These are phyloP conservation scores for Heliconius eleuchia DNA, from an alignment of 1,140 invertebrate genomes.

Conservation along the genomic window DNA sequence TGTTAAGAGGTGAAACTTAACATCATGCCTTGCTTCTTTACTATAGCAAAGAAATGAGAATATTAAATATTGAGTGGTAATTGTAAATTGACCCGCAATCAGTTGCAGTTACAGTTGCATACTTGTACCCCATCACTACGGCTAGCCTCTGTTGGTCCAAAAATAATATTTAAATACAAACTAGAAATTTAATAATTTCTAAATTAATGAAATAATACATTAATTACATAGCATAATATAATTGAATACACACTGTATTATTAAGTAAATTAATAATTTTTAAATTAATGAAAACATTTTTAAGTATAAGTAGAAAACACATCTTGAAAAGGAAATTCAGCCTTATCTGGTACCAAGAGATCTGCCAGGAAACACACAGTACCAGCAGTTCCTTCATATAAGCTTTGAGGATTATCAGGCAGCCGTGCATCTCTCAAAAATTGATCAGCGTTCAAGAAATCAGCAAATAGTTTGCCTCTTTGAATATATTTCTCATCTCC, in stretches of 20 bases:
- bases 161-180: neutral
- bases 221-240: slow-evolving; percentile 3
- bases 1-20: too few species aligned
- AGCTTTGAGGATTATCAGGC: slow-evolving; percentile 91
- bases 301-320: slow-evolving; percentile 81
- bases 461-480: slow-evolving; percentile 88
- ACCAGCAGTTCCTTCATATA: slow-evolving; percentile 94
- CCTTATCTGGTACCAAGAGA: slow-evolving; percentile 86
- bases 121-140: too few species aligned
- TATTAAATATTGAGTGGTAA: too few species aligned
- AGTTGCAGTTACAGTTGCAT: too few species aligned
- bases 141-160: neutral
- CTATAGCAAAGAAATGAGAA: too few species aligned
- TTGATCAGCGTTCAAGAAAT: slow-evolving; percentile 86
- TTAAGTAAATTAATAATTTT: neutral
- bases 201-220: neutral
- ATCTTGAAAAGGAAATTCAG: slow-evolving; percentile 93
- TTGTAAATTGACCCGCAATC: too few species aligned
- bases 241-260: slow-evolving; percentile 6
- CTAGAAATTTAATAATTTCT: neutral
- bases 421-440: slow-evolving; percentile 86
- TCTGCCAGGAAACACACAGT: slow-evolving; percentile 92
- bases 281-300: slow-evolving; percentile 2
- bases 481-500: slow-evolving; percentile 87
- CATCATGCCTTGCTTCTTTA: too few species aligned